Base-by-base conservation (phyloP, 2,888 invertebrate genomes). In the Pandemis cinnamomeana region DNA sequence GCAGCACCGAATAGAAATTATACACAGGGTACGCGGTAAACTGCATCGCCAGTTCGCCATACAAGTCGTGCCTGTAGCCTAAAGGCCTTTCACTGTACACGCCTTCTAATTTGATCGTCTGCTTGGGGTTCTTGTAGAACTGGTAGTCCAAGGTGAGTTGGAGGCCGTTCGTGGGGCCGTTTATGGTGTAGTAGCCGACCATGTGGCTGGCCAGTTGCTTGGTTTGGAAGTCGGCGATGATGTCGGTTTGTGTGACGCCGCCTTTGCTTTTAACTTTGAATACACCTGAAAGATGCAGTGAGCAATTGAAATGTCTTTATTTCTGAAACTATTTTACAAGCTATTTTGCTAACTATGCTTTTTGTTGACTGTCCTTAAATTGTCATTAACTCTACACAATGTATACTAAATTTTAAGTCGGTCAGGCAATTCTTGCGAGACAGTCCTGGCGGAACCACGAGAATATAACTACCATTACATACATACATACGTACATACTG, bases 21-120 rank as follows among this genome's bases (percentile, higher is more conserved):
- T 96, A 95, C 55, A 95, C 95, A 0, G 97, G 96, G 89, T 98
- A 97, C 0, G 97, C 97, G 0, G 97, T 96, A 11, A 97, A 96
- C 74, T 96, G 95, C 79, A 98, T 91, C 61, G 96, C 95, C 67
- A 97, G 86, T 72, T 96, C 95, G 0, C 96, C 96, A 62, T 95
- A 95, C 79, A 96, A 86, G 77, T 96, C 95, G 7, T 95, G 95
- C 70, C 96, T 86, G 27, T 94, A 95, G 42, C 95, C 95, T 5
- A 95, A 88, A 0, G 95, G 92, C 67, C 95, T 95, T 82, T 96
- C 96, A 11, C 94, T 95, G 66, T 91, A 85, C 73, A 88, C 46
- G 20, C 92, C 93, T 55, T 95, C 95, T 1, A 95, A 79, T 72
- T 93, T 93, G 7, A 95, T 93, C 0, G 93, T 93, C 81, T 96